A percentile compares a stretch with the other conserved stretches of the same genome.
phyloP scores from a whole-genome alignment of 2,797 vertebrate genomes.

The Gila robusta region DNA sequence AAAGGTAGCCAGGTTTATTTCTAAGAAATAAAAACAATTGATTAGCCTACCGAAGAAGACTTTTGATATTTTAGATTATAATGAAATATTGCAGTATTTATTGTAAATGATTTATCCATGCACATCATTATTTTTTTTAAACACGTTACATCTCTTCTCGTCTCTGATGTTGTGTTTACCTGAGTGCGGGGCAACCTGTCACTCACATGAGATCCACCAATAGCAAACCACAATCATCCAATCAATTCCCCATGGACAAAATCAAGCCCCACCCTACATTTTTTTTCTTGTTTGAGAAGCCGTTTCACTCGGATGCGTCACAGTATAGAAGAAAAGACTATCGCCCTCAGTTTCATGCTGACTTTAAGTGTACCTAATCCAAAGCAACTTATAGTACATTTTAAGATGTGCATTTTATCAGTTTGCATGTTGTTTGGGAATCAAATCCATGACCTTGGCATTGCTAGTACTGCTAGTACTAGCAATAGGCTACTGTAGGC shows the following conservation, averaged over 20 bases:
- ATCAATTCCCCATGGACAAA: background rate
- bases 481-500: no score
- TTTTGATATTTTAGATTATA: background rate
- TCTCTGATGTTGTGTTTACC: no score
- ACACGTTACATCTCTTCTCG: no score
- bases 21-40: background rate
- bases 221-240: background rate
- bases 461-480: background rate
- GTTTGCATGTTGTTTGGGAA: background rate
- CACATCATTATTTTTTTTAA: background rate
- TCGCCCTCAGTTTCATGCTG: background rate
- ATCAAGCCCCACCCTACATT: background rate
- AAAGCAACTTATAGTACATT: background rate
- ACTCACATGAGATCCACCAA: background rate
- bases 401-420: background rate
- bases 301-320: background rate
- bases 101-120: background rate
- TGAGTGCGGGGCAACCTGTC: background rate
- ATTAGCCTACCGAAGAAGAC: background rate
- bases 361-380: no score
- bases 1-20: background rate
- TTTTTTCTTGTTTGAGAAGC: background rate
- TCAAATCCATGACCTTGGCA: background rate
- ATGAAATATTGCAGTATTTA: background rate
- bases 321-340: background rate